These are phyloP conservation scores for Rostratula benghalensis DNA, from an alignment of 2,113 vertebrate species.

Conservation along the genomic window DNA sequence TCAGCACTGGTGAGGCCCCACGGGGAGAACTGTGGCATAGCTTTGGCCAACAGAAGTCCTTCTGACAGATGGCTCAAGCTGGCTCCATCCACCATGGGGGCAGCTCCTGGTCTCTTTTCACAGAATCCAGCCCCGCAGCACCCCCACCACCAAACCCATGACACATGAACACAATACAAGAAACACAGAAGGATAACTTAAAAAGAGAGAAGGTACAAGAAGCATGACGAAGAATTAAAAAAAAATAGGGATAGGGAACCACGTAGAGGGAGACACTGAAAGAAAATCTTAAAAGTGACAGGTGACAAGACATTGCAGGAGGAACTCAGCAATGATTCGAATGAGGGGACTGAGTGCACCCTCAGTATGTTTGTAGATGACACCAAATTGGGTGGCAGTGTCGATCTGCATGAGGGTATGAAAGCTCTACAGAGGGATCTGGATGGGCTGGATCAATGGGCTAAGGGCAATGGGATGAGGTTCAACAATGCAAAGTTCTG, in stretches of 20 bases:
- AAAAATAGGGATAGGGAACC: background rate
- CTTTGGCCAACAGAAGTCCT: background rate
- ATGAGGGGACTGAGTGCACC: accelerated
- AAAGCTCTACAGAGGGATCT: background rate
- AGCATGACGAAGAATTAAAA: background rate
- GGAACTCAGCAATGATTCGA: background rate
- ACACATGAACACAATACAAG: background rate
- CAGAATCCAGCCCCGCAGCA: background rate
- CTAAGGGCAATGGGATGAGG: accelerated
- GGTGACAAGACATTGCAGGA: background rate
- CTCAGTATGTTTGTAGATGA: background rate
- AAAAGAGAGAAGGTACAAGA: background rate
- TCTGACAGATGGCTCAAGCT: background rate
- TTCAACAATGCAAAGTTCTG: background rate
- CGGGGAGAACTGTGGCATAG: background rate
- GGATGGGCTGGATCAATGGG: background rate
- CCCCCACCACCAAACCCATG: background rate
- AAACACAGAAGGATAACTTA: background rate
- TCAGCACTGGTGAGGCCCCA: background rate
- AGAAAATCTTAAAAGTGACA: background rate
- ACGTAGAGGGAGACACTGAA: background rate
- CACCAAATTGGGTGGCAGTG: accelerated
- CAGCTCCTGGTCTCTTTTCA: background rate
- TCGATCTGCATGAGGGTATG: background rate
- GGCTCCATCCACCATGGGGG: accelerated